Evolutionary conservation across 2,888 invertebrate species (phyloP).

Genomic region (Chloromyia formosa): DNA sequence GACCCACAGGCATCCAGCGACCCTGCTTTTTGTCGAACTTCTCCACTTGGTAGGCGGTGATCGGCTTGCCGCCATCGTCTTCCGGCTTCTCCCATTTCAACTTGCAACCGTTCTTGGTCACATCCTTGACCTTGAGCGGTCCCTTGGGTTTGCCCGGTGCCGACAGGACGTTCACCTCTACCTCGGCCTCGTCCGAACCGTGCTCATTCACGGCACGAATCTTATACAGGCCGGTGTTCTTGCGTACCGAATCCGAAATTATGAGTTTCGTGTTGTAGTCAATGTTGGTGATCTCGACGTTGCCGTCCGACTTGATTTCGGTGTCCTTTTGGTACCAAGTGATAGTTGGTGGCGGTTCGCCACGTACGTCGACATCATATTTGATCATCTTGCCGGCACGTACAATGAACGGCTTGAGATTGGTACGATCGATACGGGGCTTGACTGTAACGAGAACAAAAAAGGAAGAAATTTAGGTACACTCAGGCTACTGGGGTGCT

Average conservation of each 20-base stretch:
- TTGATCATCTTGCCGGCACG: slow-evolving; percentile 92
- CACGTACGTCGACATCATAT: slow-evolving; percentile 92
- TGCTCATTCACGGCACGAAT: slow-evolving; percentile 90
- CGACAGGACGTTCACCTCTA: slow-evolving; percentile 88
- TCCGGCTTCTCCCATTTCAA: slow-evolving; percentile 93
- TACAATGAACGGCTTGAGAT: slow-evolving; percentile 87
- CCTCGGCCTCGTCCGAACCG: slow-evolving; percentile 91
- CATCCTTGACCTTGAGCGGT: slow-evolving; percentile 86
- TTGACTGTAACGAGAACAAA: slow-evolving; percentile 74
- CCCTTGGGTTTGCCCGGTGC: slow-evolving; percentile 89
- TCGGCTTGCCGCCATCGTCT: slow-evolving; percentile 93
- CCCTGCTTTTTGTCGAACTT: slow-evolving; percentile 92
- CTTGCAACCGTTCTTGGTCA: slow-evolving; percentile 89
- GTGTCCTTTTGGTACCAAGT: slow-evolving; percentile 88
- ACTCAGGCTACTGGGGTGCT: not conserved
- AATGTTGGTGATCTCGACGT: slow-evolving; percentile 81
- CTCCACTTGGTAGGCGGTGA: slow-evolving; percentile 92
- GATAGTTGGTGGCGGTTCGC: slow-evolving; percentile 94
- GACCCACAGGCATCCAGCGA: slow-evolving; percentile 92
- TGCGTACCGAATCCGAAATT: slow-evolving; percentile 79
- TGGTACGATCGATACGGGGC: slow-evolving; percentile 95
- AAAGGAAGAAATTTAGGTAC: slow-evolving; percentile 30
- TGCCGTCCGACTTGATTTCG: slow-evolving; percentile 76
- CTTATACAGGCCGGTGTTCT: slow-evolving; percentile 90
- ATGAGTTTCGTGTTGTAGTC: slow-evolving; percentile 90